A percentile compares a stretch with the other conserved stretches of the same genome.
phyloP scores from a whole-genome alignment of 2,888 invertebrate genomes.

The Gerosis bhagava region DNA sequence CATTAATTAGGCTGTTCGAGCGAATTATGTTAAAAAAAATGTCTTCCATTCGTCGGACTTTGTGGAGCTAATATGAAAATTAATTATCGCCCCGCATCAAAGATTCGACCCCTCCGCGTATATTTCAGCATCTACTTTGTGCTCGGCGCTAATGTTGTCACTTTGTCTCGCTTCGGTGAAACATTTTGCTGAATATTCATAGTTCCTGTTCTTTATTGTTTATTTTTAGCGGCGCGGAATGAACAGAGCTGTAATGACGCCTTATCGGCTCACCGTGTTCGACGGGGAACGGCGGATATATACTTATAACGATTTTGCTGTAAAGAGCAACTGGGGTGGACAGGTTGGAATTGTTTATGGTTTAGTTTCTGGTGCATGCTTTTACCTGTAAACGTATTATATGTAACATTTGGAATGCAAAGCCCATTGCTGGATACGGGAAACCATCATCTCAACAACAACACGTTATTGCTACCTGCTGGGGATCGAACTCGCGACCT shows the following conservation, averaged over 20 bases:
- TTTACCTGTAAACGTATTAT: too few species aligned
- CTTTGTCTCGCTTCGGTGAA: slow-evolving; percentile 12
- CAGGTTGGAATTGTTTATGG: too few species aligned
- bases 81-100: slow-evolving; percentile 18
- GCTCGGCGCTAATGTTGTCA: slow-evolving; percentile 15
- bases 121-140: slow-evolving; percentile 8
- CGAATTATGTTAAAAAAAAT: slow-evolving; percentile 22
- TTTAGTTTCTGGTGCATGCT: too few species aligned
- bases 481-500: too few species aligned
- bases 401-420: too few species aligned
- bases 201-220: slow-evolving; percentile 9
- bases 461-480: too few species aligned
- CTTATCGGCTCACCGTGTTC: too few species aligned
- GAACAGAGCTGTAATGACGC: slow-evolving; percentile 1
- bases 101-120: slow-evolving; percentile 8
- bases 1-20: slow-evolving; percentile 14
- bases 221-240: slow-evolving; percentile 4
- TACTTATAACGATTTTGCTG: neutral
- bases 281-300: neutral
- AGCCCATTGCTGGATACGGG: too few species aligned
- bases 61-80: slow-evolving; percentile 23
- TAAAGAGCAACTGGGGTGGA: too few species aligned
- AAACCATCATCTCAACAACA: too few species aligned
- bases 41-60: slow-evolving; percentile 14
- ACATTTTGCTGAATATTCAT: slow-evolving; percentile 14